Evolutionary conservation across 53 echinoderm and acorn worm species (phyloP).

Genomic region (Stichopus horrens): DNA sequence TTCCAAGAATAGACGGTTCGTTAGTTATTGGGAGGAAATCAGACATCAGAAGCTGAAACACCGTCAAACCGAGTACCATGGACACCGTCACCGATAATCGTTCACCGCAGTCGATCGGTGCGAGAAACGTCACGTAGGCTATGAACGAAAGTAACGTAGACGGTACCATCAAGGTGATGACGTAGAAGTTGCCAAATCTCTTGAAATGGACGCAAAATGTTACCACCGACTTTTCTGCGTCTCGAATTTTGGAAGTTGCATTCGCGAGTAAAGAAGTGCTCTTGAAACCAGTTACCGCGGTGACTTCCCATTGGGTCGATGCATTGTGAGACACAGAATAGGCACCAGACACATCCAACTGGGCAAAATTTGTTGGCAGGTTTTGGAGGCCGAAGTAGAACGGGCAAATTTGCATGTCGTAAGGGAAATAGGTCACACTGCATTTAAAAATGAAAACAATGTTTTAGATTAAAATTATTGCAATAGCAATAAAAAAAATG

Average conservation of each 20-base stretch:
- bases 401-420: slow-evolving; percentile 17
- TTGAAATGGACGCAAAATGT: background rate
- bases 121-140: slow-evolving; percentile 5
- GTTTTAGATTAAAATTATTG: background rate
- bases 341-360: background rate
- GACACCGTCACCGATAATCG: slow-evolving; percentile 7
- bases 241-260: background rate
- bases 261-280: background rate
- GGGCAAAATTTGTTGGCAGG: background rate
- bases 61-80: slow-evolving; percentile 35
- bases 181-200: background rate
- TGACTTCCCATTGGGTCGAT: background rate
- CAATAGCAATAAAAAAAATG: background rate
- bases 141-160: slow-evolving; percentile 1
- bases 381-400: slow-evolving; percentile 32
- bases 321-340: background rate
- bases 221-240: background rate
- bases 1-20: background rate
- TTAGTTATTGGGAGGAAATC: slow-evolving; percentile 30
- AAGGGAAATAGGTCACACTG: slow-evolving; percentile 19
- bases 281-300: background rate
- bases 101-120: slow-evolving; percentile 24
- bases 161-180: background rate
- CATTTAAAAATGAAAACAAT: background rate
- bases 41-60: slow-evolving; percentile 25